These are phyloP conservation scores for Chymomyza amoena DNA, from an alignment of 2,888 invertebrate genomes.

Conservation along the genomic window DNA sequence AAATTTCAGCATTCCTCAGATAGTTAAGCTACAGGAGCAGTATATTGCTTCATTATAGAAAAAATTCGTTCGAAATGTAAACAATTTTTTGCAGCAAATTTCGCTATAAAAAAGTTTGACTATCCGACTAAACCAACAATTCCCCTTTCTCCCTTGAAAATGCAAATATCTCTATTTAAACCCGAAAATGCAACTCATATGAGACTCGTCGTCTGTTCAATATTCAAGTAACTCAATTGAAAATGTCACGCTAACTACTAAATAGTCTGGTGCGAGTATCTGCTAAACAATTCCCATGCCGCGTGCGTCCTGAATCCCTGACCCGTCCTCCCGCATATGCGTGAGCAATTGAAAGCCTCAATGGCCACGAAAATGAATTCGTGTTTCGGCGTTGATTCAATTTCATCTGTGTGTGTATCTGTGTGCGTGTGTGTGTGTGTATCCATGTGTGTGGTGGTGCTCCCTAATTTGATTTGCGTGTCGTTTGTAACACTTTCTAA, in stretches of 20 bases:
- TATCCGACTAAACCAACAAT: no score
- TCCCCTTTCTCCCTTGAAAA: no score
- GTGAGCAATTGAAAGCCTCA: neutral
- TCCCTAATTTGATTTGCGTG: slow-evolving; percentile 47
- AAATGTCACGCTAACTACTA: neutral
- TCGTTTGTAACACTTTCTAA: slow-evolving; percentile 59
- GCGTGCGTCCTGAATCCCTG: neutral
- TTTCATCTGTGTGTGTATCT: neutral
- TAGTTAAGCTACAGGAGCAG: no score
- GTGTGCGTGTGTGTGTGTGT: slow-evolving; percentile 1
- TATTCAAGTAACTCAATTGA: neutral
- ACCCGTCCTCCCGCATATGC: neutral
- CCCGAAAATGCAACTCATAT: neutral
- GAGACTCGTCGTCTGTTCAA: neutral
- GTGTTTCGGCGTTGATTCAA: slow-evolving; percentile 7
- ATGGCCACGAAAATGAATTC: slow-evolving; percentile 19
- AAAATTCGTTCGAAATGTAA: no score
- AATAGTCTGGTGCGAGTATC: neutral
- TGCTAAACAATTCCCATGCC: neutral
- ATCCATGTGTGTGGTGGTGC: slow-evolving; percentile 6
- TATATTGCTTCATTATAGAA: no score
- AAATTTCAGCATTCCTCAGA: no score
- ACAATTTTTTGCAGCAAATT: no score
- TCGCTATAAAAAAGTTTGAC: no score
- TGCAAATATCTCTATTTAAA: neutral